Conservation (phyloP, 2,888 invertebrate species). For the Rhopalosiphum nymphaeae region DNA sequence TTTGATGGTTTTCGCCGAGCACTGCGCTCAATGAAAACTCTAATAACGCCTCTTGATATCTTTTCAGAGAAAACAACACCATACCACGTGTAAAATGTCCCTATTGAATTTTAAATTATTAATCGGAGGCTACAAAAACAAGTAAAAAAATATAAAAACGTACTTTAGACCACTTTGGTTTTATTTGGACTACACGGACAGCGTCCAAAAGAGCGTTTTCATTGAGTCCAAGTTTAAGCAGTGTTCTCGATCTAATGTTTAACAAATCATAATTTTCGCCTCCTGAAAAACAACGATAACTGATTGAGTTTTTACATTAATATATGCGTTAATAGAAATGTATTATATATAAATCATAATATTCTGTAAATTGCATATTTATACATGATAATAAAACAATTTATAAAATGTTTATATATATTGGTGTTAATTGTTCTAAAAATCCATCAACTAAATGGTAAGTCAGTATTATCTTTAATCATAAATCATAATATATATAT, state of each 20-base stretch:
- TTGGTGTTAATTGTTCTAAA: neutral
- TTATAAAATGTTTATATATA: neutral
- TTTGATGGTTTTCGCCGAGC: conserved; percentile 71
- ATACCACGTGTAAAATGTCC: conserved; percentile 75
- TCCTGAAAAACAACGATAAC: conserved; percentile 8
- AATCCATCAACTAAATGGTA: neutral
- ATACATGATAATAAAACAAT: neutral
- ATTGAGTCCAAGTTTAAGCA: conserved; percentile 70
- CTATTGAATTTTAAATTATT: conserved; percentile 69
- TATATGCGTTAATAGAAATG: neutral
- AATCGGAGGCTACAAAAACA: neutral
- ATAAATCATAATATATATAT: neutral
- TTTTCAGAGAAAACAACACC: conserved; percentile 73
- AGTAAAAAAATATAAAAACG: conserved; percentile 67
- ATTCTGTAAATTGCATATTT: neutral
- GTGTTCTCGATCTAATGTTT: conserved; percentile 48
- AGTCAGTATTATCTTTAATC: neutral
- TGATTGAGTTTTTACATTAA: neutral
- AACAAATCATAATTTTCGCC: conserved; percentile 55
- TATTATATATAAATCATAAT: neutral
- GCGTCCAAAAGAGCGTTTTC: conserved; percentile 78
- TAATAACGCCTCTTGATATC: conserved; percentile 75
- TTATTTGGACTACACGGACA: conserved; percentile 75
- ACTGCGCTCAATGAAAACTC: conserved; percentile 74
- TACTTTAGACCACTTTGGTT: conserved; percentile 80